A percentile compares a stretch with the other conserved stretches of the same genome.
phyloP scores from a whole-genome alignment of 2,113 vertebrate species.

The Tamias sibiricus region DNA sequence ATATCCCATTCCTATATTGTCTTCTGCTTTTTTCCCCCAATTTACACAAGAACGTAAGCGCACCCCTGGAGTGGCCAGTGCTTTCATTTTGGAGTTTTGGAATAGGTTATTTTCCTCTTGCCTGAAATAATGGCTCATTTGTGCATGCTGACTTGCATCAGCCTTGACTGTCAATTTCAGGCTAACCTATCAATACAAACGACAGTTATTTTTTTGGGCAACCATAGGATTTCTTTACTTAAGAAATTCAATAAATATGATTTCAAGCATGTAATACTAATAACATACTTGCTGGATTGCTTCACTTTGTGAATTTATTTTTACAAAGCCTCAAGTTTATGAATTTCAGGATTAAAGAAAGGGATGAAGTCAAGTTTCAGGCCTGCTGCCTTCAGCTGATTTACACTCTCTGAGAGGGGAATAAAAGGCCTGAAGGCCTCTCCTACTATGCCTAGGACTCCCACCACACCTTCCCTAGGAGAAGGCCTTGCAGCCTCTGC shows the following conservation, averaged over 20 bases:
- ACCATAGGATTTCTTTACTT: neutral
- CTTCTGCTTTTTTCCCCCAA: neutral
- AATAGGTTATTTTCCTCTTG: neutral
- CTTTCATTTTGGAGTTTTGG: neutral
- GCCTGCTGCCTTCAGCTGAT: neutral
- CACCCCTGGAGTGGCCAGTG: neutral
- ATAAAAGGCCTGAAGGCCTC: neutral
- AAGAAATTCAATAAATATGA: constrained; percentile 25
- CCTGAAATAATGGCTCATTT: neutral
- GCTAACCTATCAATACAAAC: neutral
- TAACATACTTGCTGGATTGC: neutral
- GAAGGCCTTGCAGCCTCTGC: neutral
- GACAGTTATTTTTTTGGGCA: neutral
- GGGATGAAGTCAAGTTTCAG: neutral
- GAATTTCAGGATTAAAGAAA: constrained; percentile 31
- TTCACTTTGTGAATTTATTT: constrained; percentile 7
- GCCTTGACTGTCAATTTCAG: neutral
- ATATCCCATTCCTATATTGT: neutral
- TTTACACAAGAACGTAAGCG: neutral
- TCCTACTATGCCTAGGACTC: neutral
- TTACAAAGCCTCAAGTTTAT: neutral
- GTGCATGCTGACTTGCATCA: neutral
- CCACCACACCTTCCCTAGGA: neutral
- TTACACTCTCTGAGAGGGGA: neutral
- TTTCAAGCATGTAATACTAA: neutral